These are phyloP conservation scores for Phyllopteryx taeniolatus DNA, from an alignment of 2,113 vertebrate genomes.

Conservation along the genomic window DNA sequence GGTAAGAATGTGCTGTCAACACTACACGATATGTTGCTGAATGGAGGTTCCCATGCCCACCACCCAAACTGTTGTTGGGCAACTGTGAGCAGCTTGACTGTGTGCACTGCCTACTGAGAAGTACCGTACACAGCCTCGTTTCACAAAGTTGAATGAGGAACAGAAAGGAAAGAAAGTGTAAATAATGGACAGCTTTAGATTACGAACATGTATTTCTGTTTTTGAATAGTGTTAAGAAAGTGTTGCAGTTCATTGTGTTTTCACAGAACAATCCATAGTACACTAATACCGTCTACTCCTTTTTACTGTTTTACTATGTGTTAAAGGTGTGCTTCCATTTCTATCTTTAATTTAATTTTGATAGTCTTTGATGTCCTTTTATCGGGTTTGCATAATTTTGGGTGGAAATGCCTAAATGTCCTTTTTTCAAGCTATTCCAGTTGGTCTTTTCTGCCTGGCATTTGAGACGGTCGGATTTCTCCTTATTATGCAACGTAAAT, in stretches of 20 bases:
- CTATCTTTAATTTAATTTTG: too few relatives aligned
- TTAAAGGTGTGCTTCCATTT: too few relatives aligned
- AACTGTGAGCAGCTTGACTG: not conserved
- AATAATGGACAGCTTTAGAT: not conserved
- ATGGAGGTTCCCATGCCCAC: not conserved
- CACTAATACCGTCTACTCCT: too few relatives aligned
- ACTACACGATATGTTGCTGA: not conserved
- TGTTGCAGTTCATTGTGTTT: not conserved
- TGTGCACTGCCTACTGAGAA: conserved; percentile 7
- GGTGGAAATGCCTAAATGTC: too few relatives aligned
- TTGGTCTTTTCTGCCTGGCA: too few relatives aligned
- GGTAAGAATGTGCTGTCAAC: not conserved
- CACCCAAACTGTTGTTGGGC: conserved; percentile 1
- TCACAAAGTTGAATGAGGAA: not conserved
- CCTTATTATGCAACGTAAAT: too few relatives aligned
- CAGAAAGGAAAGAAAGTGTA: not conserved
- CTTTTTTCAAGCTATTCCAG: too few relatives aligned
- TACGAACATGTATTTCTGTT: not conserved
- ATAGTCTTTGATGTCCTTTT: too few relatives aligned
- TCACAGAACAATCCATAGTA: not conserved
- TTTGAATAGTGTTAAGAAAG: too few relatives aligned
- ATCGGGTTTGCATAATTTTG: too few relatives aligned
- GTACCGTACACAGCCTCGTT: not conserved
- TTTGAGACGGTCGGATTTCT: too few relatives aligned
- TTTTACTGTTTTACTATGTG: too few relatives aligned